Base-by-base conservation (phyloP, 2,797 vertebrate genomes). In the Schizopygopsis malacanthus region DNA sequence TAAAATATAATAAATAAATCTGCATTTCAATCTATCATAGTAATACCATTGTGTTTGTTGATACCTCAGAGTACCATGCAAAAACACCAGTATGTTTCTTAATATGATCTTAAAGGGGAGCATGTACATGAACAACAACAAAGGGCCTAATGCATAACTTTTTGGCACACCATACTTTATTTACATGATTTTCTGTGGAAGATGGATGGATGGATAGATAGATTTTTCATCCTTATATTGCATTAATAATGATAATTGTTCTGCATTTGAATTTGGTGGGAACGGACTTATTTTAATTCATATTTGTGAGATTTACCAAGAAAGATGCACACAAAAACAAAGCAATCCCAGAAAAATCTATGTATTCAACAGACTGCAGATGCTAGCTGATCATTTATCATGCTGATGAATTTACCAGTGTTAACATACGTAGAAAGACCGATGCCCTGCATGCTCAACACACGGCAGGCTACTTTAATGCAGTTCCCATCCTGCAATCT, bases 401-500 rank as follows among this genome's bases (percentile, higher is more conserved):
- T 6, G 9, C 18, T 54, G 47, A 76, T 76, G 25, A 3, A 54
- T 54, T 54, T 76, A 52, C 73, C 47, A 10, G 1, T 33, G 77
- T 11, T 63, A 56, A 76, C 37, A 67, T 25, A 16, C n/a, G 11
- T 25, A 25, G 22, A 73, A 73, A 25, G 41, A 45, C 20, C 6
- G 2, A 41, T 25, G 28, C 22, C 54, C 20, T 20, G 71, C 67
- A 61, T 71, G 84, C 73, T 78, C 81, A 79, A 50, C 81, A 85
- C 82, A 79, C 59, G 41, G 85, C 79, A 87, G 69, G 75, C 33
- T 16, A 70, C 72, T 81, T 87, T 82, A 86, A 83, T 89, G 78
- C 70, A 25, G 75, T 85, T 87, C 71, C 37, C 76, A 65, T 86
- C 70, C 16, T 82, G 70, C 81, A 82, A 61, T 81, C 70, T 52